phyloP scores from a whole-genome alignment of 2,113 vertebrate species.

The Pipa parva region DNA sequence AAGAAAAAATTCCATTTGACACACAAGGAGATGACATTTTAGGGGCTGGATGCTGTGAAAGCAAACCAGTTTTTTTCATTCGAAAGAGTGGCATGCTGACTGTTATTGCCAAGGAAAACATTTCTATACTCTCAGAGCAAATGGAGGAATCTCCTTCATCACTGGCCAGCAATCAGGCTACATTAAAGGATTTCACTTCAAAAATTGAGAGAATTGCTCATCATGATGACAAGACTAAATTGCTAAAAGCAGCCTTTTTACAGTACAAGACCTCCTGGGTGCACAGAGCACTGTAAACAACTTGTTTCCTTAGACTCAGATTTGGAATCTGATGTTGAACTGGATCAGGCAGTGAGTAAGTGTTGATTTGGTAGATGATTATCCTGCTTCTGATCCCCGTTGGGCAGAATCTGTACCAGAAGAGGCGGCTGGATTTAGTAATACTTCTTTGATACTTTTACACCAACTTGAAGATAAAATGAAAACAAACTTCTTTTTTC shows the following conservation, averaged over 20 bases:
- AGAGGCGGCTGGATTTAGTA: conserved; percentile 85
- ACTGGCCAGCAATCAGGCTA: conserved; percentile 71
- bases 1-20: conserved; percentile 83
- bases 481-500: conserved; percentile 89
- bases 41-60: conserved; percentile 80
- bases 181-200: conserved; percentile 63
- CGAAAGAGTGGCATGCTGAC: conserved; percentile 83
- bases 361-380: conserved; percentile 89
- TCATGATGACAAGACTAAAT: conserved; percentile 85
- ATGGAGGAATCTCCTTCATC: conserved; percentile 90
- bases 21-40: conserved; percentile 79
- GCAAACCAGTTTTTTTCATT: conserved; percentile 82
- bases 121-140: conserved; percentile 83
- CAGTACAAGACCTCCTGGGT: conserved; percentile 77
- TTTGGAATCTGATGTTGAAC: conserved; percentile 63
- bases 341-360: conserved; percentile 82
- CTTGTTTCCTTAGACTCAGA: conserved; percentile 72
- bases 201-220: conserved; percentile 69
- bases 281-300: conserved; percentile 79
- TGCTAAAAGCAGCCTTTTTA: conserved; percentile 89
- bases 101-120: conserved; percentile 73
- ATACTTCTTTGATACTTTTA: conserved; percentile 90
- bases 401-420: conserved; percentile 81
- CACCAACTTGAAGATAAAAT: conserved; percentile 96
- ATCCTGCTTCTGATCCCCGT: conserved; percentile 90